Evolutionary conservation across 2,113 vertebrate genomes (phyloP), one percentile per base, ranked within the genome.

Genomic region (Uropsilus gracilis): DNA sequence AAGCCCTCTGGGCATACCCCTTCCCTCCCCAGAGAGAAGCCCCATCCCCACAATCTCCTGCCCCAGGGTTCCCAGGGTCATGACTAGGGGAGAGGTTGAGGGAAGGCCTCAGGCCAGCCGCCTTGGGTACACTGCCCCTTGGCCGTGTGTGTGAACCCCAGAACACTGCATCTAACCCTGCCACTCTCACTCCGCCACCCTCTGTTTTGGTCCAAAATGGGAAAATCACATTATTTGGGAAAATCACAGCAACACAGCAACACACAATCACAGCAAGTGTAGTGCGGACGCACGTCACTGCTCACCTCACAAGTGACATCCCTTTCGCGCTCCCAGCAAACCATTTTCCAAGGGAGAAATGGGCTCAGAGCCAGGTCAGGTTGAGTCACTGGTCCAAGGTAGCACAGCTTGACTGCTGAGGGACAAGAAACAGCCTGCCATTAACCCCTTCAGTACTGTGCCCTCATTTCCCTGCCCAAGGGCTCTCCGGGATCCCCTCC

Each of bases 281-380:
- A n/a, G n/a, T n/a, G n/a, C n/a, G n/a, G n/a, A n/a, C n/a, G 37
- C 12, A 0, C 50, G 42, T 1, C 8, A 17, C 10, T 26, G 17
- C 57, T 44, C 32, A 32, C 32, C 76, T 82, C 26, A 4, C 0
- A 39, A 30, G 39, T 18, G 50, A 30, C 3, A 8, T 12, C 50
- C 77, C 30, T 34, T 73, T 73, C 63, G 34, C 7, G 11, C 26
- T 32, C 28, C 24, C 39, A 71, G 30, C 5, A 37, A 57, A 14
- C 69, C 88, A 22, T 22, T 66, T 53, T 53, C 59, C 53, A 13
- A 39, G 63, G 63, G 80, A 91, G 66, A 89, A 39, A 81, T 63
- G 80, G 64, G 30, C 72, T 57, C 7, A 10, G 71, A 55, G 34
- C 20, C 46, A 14, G 50, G 39, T 39, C 59, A 66, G 26, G 61